A percentile compares a stretch with the other conserved stretches of the same genome.
phyloP scores from a whole-genome alignment of 2,113 vertebrate genomes.

The Orthochromis malagaraziensis region DNA sequence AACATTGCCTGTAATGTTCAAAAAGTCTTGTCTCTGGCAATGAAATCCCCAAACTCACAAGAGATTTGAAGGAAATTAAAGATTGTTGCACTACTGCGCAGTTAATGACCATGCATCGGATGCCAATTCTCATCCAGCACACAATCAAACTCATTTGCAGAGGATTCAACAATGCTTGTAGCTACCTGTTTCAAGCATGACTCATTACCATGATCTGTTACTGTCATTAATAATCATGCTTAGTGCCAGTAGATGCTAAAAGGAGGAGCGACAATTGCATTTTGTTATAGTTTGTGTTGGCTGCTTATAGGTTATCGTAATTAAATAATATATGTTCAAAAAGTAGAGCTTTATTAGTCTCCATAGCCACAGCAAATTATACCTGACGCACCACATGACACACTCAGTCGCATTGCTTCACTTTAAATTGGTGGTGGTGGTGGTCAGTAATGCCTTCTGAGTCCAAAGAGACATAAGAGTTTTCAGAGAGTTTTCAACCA shows the following conservation, averaged over 20 bases:
- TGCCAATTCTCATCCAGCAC: neutral
- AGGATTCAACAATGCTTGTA: constrained; percentile 12
- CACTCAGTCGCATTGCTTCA: too few relatives aligned
- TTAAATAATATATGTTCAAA: neutral
- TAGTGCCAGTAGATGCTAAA: neutral
- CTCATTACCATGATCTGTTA: neutral
- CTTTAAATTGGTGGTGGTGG: too few relatives aligned
- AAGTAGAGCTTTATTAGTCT: neutral
- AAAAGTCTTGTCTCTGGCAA: neutral
- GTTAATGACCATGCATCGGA: neutral
- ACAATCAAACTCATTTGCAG: constrained; percentile 7
- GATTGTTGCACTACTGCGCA: neutral
- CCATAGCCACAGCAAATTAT: neutral
- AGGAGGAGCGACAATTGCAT: neutral
- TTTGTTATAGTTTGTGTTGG: neutral
- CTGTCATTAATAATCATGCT: neutral
- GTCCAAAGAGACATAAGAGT: neutral
- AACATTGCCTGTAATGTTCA: neutral
- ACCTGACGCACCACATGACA: neutral
- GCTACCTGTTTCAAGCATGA: constrained; percentile 15
- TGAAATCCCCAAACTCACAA: neutral
- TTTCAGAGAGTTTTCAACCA: neutral
- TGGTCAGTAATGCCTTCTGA: neutral
- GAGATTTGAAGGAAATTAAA: neutral
- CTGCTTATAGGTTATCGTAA: neutral